Evolutionary conservation across 2,113 vertebrate genomes (phyloP).

Genomic region (Phodopus roborovskii): DNA sequence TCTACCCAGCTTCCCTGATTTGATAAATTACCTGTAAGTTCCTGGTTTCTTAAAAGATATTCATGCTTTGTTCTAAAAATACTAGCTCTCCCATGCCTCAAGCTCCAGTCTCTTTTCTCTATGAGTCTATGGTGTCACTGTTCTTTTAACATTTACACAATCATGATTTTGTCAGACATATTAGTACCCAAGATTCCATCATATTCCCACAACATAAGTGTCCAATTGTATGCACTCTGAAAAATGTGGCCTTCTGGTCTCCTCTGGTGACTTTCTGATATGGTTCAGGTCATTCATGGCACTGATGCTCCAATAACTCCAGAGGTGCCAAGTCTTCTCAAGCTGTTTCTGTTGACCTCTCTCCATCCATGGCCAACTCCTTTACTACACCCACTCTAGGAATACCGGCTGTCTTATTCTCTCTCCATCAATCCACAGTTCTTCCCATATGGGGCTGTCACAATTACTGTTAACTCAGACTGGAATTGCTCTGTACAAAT

Average conservation of each 20-base stretch:
- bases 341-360: background rate
- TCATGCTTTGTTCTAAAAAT: background rate
- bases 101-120: background rate
- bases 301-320: background rate
- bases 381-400: background rate
- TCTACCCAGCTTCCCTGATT: background rate
- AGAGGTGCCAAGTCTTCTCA: background rate
- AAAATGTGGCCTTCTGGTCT: background rate
- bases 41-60: background rate
- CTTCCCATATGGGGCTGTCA: background rate
- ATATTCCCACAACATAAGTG: background rate
- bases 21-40: background rate
- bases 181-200: background rate
- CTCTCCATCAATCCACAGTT: fast-evolving
- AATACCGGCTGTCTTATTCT: background rate
- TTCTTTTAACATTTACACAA: background rate
- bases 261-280: background rate
- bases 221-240: background rate
- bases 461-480: background rate
- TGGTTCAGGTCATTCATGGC: background rate
- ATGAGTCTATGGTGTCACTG: fast-evolving
- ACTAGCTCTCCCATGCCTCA: background rate
- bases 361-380: too few species aligned
- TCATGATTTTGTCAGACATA: background rate
- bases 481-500: background rate